Evolutionary conservation across 53 echinoderm and acorn worm genomes (phyloP).

Genomic region (Apostichopus leukothele): DNA sequence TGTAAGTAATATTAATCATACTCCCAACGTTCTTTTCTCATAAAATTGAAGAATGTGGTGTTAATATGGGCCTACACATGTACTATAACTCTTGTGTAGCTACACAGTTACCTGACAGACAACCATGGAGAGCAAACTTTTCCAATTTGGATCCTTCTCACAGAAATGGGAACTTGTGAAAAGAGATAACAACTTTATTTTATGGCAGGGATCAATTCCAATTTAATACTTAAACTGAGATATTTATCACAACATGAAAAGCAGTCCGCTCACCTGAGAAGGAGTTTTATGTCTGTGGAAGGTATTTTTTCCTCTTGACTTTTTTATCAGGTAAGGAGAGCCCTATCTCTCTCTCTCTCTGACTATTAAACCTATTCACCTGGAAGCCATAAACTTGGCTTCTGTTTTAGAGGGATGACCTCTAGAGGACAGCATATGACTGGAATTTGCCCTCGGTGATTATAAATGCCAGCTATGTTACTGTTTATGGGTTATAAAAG

Average conservation of each 20-base stretch:
- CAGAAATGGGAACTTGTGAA: too few relatives aligned
- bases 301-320: neutral
- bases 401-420: neutral
- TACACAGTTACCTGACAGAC: too few relatives aligned
- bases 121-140: neutral
- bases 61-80: too few relatives aligned
- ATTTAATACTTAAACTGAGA: constrained; percentile 8
- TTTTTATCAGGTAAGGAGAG: too few relatives aligned
- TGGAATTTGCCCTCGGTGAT: neutral
- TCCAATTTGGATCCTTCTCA: neutral
- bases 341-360: neutral
- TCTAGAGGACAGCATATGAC: neutral
- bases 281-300: neutral
- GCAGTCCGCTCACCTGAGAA: constrained; percentile 18
- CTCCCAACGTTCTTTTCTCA: too few relatives aligned
- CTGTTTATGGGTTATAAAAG: neutral
- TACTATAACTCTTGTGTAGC: too few relatives aligned
- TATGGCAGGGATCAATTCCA: neutral
- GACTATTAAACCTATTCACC: constrained; percentile 19
- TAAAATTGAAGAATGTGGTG: too few relatives aligned
- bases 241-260: constrained; percentile 27
- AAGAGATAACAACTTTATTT: neutral
- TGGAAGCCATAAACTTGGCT: constrained; percentile 37
- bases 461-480: neutral
- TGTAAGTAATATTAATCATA: too few relatives aligned